Evolutionary conservation across 2,113 vertebrate species (phyloP).

Genomic region (Perccottus glenii): DNA sequence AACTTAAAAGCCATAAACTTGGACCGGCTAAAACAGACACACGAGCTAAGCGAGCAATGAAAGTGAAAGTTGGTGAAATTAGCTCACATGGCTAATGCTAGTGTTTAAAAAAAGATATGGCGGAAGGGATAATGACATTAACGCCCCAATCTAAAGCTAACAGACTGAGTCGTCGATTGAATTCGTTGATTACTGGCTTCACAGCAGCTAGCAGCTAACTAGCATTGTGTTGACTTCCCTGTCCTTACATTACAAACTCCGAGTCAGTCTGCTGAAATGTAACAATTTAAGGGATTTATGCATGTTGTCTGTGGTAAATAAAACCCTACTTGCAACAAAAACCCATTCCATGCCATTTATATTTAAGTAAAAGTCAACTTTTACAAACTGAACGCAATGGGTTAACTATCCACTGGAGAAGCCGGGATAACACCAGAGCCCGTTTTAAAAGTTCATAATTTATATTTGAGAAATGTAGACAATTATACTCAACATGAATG

Average conservation of each 20-base stretch:
- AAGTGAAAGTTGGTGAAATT: slow-evolving; percentile 37
- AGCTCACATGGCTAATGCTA: slow-evolving; percentile 27
- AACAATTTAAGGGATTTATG: slow-evolving; percentile 3
- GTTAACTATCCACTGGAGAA: no score
- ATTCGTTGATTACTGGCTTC: slow-evolving; percentile 2
- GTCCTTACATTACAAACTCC: neutral
- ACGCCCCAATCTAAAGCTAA: slow-evolving; percentile 6
- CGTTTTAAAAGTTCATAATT: slow-evolving; percentile 39
- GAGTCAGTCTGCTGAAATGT: slow-evolving; percentile 8
- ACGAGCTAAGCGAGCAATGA: neutral
- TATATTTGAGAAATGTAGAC: no score
- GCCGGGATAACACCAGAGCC: slow-evolving; percentile 1
- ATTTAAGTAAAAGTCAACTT: slow-evolving; percentile 29
- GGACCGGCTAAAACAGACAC: neutral
- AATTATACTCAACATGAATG: no score
- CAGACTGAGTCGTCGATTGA: slow-evolving; percentile 31
- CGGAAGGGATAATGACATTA: slow-evolving; percentile 44
- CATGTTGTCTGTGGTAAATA: neutral
- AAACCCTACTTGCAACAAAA: neutral
- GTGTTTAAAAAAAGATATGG: slow-evolving; percentile 36
- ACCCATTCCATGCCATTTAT: neutral
- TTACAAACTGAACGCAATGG: neutral
- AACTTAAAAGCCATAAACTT: neutral
- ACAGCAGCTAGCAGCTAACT: slow-evolving; percentile 18
- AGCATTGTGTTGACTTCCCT: slow-evolving; percentile 38